phyloP scores from a whole-genome alignment of 2,888 invertebrate species.

The Orchesella flavescens region DNA sequence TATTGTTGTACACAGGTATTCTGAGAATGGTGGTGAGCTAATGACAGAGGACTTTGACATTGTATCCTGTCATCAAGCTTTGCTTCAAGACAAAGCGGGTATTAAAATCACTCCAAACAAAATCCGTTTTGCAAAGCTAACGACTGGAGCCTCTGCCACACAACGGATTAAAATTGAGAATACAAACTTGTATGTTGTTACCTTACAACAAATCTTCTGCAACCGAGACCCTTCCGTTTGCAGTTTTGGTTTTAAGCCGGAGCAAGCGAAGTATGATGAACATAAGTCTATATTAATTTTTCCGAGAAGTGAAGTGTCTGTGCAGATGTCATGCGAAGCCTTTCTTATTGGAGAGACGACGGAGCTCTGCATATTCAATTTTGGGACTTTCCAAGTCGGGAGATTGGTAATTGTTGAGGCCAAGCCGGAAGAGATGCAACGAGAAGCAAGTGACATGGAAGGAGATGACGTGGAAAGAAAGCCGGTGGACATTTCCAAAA shows the following conservation, averaged over 20 bases:
- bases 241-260: conserved; percentile 49
- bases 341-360: conserved; percentile 79
- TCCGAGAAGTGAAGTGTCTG: conserved; percentile 75
- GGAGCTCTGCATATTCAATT: conserved; percentile 79
- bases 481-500: conserved; percentile 16
- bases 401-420: conserved; percentile 78
- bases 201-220: conserved; percentile 31
- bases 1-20: too few relatives aligned
- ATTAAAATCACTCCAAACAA: conserved; percentile 56
- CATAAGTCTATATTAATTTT: conserved; percentile 74
- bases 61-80: conserved; percentile 40
- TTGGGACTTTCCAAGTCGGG: conserved; percentile 79
- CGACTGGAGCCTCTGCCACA: conserved; percentile 8
- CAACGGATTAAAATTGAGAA: too few relatives aligned
- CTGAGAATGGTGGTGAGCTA: too few relatives aligned
- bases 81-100: conserved; percentile 60
- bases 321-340: conserved; percentile 77
- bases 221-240: conserved; percentile 60
- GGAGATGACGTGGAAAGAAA: not conserved
- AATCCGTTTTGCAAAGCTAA: conserved; percentile 52
- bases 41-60: too few relatives aligned
- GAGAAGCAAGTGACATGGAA: too few relatives aligned
- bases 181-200: conserved; percentile 40
- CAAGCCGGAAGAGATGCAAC: conserved; percentile 71
- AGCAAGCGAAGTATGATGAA: conserved; percentile 65